Conservation (phyloP, 2,888 invertebrate genomes). For the Drosophila nr. medialis region DNA sequence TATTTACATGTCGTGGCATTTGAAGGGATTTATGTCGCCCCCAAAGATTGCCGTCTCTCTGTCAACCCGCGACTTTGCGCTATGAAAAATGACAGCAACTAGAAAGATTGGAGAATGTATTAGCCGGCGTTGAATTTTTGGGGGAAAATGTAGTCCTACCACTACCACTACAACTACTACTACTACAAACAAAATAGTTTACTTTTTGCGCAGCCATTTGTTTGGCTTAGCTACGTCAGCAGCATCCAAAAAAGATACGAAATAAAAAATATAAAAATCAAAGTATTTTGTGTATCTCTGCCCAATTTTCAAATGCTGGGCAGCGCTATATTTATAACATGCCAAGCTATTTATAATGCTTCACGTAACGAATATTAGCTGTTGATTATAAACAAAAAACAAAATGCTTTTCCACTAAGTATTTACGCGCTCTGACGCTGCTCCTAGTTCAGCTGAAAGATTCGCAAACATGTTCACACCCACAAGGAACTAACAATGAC, state of each 20-base stretch:
- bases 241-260: conserved; percentile 12
- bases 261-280: conserved; percentile 11
- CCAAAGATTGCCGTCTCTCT: conserved; percentile 53
- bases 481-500: conserved; percentile 45
- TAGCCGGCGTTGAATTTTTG: conserved; percentile 29
- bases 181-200: neutral
- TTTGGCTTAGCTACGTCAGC: conserved; percentile 54
- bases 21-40: conserved; percentile 76
- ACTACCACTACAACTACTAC: neutral
- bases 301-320: conserved; percentile 35
- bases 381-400: conserved; percentile 73
- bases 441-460: conserved; percentile 68
- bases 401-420: conserved; percentile 55
- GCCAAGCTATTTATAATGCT: conserved; percentile 65
- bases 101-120: conserved; percentile 48
- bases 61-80: conserved; percentile 62
- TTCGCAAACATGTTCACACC: conserved; percentile 45
- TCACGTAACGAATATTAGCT: conserved; percentile 73
- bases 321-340: conserved; percentile 60
- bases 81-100: conserved; percentile 68
- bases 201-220: conserved; percentile 52
- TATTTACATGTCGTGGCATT: conserved; percentile 77
- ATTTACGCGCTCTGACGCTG: conserved; percentile 65
- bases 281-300: conserved; percentile 39
- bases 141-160: neutral